Conservation (phyloP, 2,113 vertebrate genomes). For the Ammodytes dubius region DNA sequence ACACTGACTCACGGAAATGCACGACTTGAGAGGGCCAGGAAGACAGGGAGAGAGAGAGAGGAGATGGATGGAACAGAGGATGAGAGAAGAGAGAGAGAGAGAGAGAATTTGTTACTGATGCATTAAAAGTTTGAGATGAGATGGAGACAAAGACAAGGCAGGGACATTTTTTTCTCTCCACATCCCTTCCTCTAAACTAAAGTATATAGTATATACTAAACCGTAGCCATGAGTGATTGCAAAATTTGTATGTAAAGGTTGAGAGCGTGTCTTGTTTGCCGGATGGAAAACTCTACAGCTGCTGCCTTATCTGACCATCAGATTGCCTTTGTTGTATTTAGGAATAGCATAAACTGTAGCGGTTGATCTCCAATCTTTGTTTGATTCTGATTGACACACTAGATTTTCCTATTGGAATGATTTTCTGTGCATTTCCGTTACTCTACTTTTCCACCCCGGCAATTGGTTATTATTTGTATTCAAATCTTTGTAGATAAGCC, state of each 20-base stretch:
- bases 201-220: conserved; percentile 30
- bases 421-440: not conserved
- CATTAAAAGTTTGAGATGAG: conserved; percentile 43
- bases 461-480: not conserved
- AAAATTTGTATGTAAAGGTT: conserved; percentile 50
- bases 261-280: conserved; percentile 44
- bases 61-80: conserved; percentile 35
- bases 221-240: conserved; percentile 40
- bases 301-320: conserved; percentile 61
- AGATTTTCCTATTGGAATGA: conserved; percentile 2
- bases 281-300: conserved; percentile 55
- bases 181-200: conserved; percentile 37
- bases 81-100: conserved; percentile 30
- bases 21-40: conserved; percentile 62
- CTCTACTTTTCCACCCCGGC: not conserved
- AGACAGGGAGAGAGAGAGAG: conserved; percentile 28
- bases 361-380: not conserved
- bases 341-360: conserved; percentile 49
- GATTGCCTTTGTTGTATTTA: conserved; percentile 50
- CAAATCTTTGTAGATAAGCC: not conserved
- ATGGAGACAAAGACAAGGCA: conserved; percentile 58
- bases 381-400: conserved; percentile 7
- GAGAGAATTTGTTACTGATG: conserved; percentile 47
- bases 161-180: conserved; percentile 26
- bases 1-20: conserved; percentile 73